Base-by-base conservation (phyloP, 2,797 vertebrate genomes). In the Micrastur ruficollis region DNA sequence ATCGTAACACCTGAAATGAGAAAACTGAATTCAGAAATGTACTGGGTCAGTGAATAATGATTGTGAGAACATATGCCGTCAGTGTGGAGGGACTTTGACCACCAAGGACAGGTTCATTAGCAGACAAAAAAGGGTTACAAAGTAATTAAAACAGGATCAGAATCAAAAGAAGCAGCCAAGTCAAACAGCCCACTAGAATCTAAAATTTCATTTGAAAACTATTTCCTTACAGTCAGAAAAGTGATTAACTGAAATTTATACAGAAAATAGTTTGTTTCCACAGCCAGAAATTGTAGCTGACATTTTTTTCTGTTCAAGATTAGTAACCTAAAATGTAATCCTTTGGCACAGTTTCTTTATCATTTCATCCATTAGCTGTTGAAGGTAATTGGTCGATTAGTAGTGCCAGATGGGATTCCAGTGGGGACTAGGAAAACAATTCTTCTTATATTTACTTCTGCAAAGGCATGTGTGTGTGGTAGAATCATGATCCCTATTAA, bases 331-430 rank as follows among this genome's bases (percentile, higher is more conserved):
- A 84, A 90, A 27, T 11, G 29, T 3, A 79, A 79, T 84, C 55
- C 15, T 80, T 92, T 10, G 3, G n/a, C 29, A 83, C 29, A 85
- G 14, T 42, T 90, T 88, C 82, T 74, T 84, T 84, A 58, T 68
- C 12, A 58, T 86, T 89, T 84, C 21, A 62, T 81, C 36, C 62
- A 81, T 61, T 90, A 92, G 34, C 42, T 75, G 59, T 55, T 73
- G 71, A 84, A 74, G 29, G 50, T 90, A 96, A 91, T 86, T 93
- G 68, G 87, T 95, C 14, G 0, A 81, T 91, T 86, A 95, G 62
- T 84, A 83, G 46, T 58, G 46, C 82, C 95, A 96, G 87, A 91
- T 95, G 93, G 93, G 52, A 94, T 91, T 95, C 72, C 84, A 90
- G 40, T 76, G 59, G 56, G 85, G 65, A 89, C 91, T 16, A 91